These are phyloP conservation scores for Tachypleus tridentatus DNA, from an alignment of 1,140 invertebrate species.

Conservation along the genomic window DNA sequence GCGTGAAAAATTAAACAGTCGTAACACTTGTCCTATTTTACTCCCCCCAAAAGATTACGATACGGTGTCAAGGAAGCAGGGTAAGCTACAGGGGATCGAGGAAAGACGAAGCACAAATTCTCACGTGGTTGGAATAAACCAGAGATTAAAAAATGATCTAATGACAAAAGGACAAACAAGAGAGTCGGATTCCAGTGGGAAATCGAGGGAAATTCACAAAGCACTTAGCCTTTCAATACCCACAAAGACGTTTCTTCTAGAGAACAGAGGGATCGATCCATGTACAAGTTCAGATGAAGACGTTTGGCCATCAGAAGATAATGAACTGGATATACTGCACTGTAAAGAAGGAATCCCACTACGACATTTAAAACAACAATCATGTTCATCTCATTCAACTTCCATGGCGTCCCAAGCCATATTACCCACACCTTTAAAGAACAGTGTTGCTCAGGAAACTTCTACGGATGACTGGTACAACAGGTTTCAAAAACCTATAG, in stretches of 20 bases:
- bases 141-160: background rate
- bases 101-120: too few species aligned
- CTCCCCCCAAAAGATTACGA: slow-evolving; percentile 88
- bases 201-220: slow-evolving; percentile 41
- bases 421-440: too few species aligned
- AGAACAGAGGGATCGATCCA: slow-evolving; percentile 19
- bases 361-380: too few species aligned
- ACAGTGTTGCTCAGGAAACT: too few species aligned
- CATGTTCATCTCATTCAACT: too few species aligned
- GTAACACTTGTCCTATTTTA: slow-evolving; percentile 54
- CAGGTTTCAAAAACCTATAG: too few species aligned
- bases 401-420: too few species aligned
- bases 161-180: background rate
- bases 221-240: slow-evolving; percentile 50
- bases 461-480: too few species aligned
- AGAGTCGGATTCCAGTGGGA: too few species aligned
- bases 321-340: too few species aligned
- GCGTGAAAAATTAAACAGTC: slow-evolving; percentile 58
- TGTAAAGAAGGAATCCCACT: too few species aligned
- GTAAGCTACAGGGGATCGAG: slow-evolving; percentile 37
- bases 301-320: slow-evolving; percentile 5
- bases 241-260: slow-evolving; percentile 15
- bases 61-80: slow-evolving; percentile 56
- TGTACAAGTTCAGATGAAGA: slow-evolving; percentile 23
- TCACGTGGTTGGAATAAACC: too few species aligned